These are phyloP conservation scores for Seira sanloemensis DNA, from an alignment of 2,888 invertebrate species.

Conservation along the genomic window DNA sequence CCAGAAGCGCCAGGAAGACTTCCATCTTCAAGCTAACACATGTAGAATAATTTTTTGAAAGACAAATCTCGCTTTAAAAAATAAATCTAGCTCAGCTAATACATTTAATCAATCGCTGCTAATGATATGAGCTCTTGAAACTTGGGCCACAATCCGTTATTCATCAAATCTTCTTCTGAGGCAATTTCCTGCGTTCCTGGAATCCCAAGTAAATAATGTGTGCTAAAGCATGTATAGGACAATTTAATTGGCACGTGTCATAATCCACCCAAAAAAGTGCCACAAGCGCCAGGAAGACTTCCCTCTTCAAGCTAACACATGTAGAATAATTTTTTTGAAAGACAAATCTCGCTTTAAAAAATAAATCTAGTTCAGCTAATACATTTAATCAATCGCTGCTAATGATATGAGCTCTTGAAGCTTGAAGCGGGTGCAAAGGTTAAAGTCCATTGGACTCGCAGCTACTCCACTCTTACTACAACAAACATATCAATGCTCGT, in stretches of 20 bases:
- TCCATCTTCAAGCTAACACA: too few species aligned
- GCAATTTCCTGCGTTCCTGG: not conserved
- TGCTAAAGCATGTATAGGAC: not conserved
- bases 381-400: not conserved
- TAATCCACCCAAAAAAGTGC: not conserved
- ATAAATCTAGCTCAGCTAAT: too few species aligned
- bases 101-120: not conserved
- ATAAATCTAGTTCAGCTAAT: too few species aligned
- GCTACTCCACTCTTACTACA: not conserved
- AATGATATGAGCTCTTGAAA: not conserved
- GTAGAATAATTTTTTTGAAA: too few species aligned
- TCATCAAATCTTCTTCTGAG: not conserved
- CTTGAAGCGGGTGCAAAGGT: conserved; percentile 48
- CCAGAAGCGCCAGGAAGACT: too few species aligned
- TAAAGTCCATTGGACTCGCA: conserved; percentile 53
- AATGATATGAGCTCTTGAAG: not conserved
- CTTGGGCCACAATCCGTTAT: not conserved
- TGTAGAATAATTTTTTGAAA: too few species aligned
- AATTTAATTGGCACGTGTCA: not conserved
- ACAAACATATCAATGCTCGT: not conserved
- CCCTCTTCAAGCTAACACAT: too few species aligned
- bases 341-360: too few species aligned
- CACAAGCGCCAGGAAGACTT: too few species aligned
- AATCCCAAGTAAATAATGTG: not conserved
- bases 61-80: too few species aligned